These are phyloP conservation scores for Dufourea novaeangliae DNA, from an alignment of 1,140 invertebrate genomes.

Conservation along the genomic window DNA sequence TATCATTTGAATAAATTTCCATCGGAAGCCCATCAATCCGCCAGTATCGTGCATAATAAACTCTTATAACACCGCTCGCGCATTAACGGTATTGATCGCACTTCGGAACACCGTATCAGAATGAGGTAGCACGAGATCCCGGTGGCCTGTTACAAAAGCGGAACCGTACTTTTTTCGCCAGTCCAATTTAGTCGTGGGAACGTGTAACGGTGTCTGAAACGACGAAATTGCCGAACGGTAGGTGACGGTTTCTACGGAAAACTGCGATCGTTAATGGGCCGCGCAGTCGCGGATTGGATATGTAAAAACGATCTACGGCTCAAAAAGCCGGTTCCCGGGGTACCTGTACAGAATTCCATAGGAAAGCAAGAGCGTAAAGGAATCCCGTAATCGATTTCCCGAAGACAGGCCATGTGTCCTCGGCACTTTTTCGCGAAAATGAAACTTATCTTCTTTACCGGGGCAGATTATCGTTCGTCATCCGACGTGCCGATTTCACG, in stretches of 20 bases:
- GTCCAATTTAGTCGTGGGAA: slow-evolving; percentile 16
- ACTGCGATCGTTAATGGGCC: not conserved
- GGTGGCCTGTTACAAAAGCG: not conserved
- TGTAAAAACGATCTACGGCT: not conserved
- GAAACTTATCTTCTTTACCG: not conserved
- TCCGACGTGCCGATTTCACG: slow-evolving; percentile 15
- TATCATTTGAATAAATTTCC: slow-evolving; percentile 6
- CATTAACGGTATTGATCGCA: slow-evolving; percentile 12
- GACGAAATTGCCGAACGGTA: not conserved
- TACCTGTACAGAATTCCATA: slow-evolving; percentile 18
- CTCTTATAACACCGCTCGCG: no score
- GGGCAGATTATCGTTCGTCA: not conserved
- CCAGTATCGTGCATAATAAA: not conserved
- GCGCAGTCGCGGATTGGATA: not conserved
- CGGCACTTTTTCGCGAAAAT: slow-evolving; percentile 41
- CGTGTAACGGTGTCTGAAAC: no score
- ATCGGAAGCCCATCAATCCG: not conserved
- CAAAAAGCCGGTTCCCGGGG: slow-evolving; percentile 44
- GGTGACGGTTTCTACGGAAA: not conserved
- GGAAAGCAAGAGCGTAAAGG: slow-evolving; percentile 47
- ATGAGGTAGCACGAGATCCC: not conserved
- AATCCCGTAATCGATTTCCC: slow-evolving; percentile 38
- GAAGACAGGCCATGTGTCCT: slow-evolving; percentile 25
- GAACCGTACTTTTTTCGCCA: not conserved
- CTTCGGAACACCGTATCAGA: not conserved